phyloP scores from a whole-genome alignment of 2,797 vertebrate genomes.

The Spinus olivaceus region DNA sequence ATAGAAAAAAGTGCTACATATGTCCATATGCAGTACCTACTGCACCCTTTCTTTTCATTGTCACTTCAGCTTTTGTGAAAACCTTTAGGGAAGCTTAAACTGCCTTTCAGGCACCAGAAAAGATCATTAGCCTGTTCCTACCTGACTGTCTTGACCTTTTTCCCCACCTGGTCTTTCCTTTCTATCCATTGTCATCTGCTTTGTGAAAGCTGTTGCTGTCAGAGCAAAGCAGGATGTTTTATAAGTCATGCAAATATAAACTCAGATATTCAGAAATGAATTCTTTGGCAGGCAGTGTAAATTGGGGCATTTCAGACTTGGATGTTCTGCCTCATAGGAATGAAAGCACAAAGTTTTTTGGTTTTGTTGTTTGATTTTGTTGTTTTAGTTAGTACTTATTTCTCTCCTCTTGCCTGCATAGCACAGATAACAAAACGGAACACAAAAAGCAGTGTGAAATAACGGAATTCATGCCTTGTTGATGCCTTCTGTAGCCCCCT shows the following conservation, averaged over 20 bases:
- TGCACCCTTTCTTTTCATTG: neutral
- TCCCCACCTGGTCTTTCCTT: neutral
- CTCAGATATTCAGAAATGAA: neutral
- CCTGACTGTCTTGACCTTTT: neutral
- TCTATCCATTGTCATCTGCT: neutral
- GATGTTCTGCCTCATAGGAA: neutral
- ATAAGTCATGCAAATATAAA: neutral
- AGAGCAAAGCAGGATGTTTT: neutral
- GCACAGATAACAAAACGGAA: neutral
- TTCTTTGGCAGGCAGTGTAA: neutral
- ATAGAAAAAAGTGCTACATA: accelerated
- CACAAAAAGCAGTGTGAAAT: neutral
- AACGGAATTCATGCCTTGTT: neutral
- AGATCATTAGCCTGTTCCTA: neutral
- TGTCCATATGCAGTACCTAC: neutral
- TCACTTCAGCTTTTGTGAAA: neutral
- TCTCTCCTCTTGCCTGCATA: neutral
- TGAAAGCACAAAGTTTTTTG: neutral
- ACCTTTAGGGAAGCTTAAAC: neutral
- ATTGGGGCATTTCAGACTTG: neutral
- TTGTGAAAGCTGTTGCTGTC: neutral
- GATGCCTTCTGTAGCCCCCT: neutral
- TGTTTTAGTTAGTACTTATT: neutral
- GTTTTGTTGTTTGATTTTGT: neutral
- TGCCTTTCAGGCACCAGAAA: neutral